These are phyloP conservation scores for Vanessa cardui DNA, from an alignment of 2,888 invertebrate genomes.

Conservation along the genomic window DNA sequence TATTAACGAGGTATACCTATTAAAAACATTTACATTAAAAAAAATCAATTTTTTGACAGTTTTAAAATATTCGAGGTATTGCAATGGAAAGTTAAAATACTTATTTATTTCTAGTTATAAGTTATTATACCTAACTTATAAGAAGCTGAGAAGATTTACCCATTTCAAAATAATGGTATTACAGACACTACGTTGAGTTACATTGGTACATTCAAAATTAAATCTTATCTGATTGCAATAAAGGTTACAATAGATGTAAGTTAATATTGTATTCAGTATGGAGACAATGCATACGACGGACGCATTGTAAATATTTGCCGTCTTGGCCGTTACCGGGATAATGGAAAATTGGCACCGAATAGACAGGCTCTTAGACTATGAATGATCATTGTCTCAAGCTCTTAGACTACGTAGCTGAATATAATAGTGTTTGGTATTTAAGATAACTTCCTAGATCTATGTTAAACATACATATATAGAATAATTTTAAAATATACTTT, in stretches of 20 bases:
- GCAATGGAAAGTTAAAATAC: background rate
- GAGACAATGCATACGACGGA: constrained; percentile 58
- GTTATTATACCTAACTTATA: background rate
- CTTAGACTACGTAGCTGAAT: constrained; percentile 40
- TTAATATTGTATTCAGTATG: constrained; percentile 55
- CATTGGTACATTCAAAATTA: constrained; percentile 36
- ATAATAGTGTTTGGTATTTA: constrained; percentile 14
- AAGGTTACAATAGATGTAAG: constrained; percentile 42
- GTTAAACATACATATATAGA: no score
- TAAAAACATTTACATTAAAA: no score
- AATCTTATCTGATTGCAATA: constrained; percentile 43
- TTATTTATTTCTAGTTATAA: background rate
- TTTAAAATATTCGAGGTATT: no score
- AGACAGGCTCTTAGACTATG: constrained; percentile 58
- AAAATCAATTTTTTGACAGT: no score
- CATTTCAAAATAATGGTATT: constrained; percentile 29
- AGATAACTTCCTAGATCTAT: no score
- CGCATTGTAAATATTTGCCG: constrained; percentile 61
- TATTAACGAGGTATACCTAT: no score
- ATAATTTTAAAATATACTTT: no score
- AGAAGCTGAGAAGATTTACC: constrained; percentile 4
- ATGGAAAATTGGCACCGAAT: constrained; percentile 70
- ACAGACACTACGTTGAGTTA: constrained; percentile 1
- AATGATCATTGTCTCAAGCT: constrained; percentile 55
- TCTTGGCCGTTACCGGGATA: constrained; percentile 60